These are phyloP conservation scores for Amazona ochrocephala DNA, from an alignment of 2,797 vertebrate species.

Conservation along the genomic window DNA sequence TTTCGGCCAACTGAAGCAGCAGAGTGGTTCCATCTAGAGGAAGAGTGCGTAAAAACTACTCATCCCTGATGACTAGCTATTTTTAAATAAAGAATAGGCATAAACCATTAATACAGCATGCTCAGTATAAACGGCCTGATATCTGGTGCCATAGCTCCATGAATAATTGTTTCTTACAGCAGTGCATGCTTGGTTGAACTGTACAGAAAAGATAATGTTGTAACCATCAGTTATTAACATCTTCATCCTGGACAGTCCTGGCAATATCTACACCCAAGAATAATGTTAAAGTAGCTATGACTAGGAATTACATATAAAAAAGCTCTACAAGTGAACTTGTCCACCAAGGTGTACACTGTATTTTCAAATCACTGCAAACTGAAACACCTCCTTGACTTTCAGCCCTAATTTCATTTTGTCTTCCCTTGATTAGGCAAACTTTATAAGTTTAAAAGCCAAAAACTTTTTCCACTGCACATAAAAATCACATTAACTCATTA, in stretches of 20 bases:
- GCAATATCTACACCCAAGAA: not conserved
- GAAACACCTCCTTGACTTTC: not conserved
- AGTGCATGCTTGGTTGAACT: not conserved
- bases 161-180: not conserved
- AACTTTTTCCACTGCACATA: not conserved
- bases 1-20: conserved; percentile 17
- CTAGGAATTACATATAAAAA: not conserved
- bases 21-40: conserved; percentile 65
- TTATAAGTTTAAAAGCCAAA: not conserved
- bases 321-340: not conserved
- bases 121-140: not conserved
- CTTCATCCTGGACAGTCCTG: not conserved
- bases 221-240: not conserved
- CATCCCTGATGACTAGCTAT: not conserved
- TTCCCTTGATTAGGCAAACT: not conserved
- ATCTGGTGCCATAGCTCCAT: not conserved
- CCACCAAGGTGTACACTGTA: not conserved
- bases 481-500: not conserved
- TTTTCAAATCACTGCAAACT: not conserved
- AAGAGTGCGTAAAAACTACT: conserved; percentile 19
- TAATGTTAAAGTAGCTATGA: not conserved
- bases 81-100: not conserved
- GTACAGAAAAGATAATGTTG: not conserved
- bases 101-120: not conserved
- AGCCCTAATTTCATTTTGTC: not conserved